Percentiles rank a stretch among this genome's conserved stretches.
Conservation (phyloP, 2,113 vertebrate genomes). For the Festucalex cinctus region DNA sequence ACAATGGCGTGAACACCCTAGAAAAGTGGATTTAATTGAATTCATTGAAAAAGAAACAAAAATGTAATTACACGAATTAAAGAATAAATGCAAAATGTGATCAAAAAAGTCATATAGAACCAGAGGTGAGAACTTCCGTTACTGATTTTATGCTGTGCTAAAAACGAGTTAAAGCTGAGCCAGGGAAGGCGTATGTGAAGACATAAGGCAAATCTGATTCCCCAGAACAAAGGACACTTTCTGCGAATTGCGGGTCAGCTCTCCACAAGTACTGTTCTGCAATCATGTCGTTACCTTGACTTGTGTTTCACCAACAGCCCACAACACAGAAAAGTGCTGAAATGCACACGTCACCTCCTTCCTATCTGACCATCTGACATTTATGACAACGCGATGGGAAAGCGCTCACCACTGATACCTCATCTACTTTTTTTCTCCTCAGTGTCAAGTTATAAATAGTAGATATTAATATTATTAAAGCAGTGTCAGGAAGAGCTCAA, state of each 20-base stretch:
- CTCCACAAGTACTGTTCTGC: constrained; percentile 13
- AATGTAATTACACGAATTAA: not conserved
- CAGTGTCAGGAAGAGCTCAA: not conserved
- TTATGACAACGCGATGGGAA: constrained; percentile 4
- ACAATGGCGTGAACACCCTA: not conserved
- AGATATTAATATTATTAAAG: constrained; percentile 3
- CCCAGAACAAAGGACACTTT: constrained; percentile 25
- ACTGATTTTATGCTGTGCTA: not conserved
- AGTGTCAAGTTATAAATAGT: not conserved
- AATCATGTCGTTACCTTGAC: constrained; percentile 17
- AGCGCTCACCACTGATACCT: constrained; percentile 1
- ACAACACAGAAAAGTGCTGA: constrained; percentile 45
- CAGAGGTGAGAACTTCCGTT: no score
- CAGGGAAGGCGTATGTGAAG: constrained; percentile 3
- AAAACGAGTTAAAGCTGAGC: constrained; percentile 24
- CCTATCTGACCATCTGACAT: constrained; percentile 28
- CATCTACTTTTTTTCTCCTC: not conserved
- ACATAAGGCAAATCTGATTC: constrained; percentile 27
- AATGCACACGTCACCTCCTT: constrained; percentile 9
- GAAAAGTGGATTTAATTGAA: not conserved
- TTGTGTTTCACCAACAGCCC: constrained; percentile 33
- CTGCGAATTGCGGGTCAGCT: constrained; percentile 11
- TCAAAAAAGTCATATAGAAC: not conserved
- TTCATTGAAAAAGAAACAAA: not conserved
- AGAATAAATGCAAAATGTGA: not conserved